Percentiles rank a stretch among this genome's conserved stretches.
Evolutionary conservation across 2,888 invertebrate species (phyloP).

Genomic region (Drosophila kanekoi): DNA sequence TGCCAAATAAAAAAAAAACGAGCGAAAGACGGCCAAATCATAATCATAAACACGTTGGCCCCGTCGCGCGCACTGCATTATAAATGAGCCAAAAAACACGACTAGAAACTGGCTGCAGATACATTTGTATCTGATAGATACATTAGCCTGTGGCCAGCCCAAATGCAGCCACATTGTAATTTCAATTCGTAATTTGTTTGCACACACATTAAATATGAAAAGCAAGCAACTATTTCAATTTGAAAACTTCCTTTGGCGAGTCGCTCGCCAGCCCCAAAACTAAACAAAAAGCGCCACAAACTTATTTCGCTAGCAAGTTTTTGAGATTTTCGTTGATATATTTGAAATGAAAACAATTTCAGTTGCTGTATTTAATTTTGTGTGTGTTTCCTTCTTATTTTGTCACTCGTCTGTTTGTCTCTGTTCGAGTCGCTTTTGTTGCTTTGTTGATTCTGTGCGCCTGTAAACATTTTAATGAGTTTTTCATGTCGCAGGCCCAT

Average conservation of each 20-base stretch:
- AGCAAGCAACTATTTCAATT: conserved; percentile 63
- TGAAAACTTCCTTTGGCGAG: conserved; percentile 37
- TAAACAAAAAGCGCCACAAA: conserved; percentile 18
- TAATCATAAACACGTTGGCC: conserved; percentile 65
- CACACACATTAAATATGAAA: conserved; percentile 63
- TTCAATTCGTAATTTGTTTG: conserved; percentile 63
- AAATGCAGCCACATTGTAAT: conserved; percentile 41
- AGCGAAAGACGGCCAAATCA: conserved; percentile 54
- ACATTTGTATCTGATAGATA: conserved; percentile 45
- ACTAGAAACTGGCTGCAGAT: conserved; percentile 22
- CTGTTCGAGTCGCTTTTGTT: conserved; percentile 54
- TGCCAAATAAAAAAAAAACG: conserved; percentile 26
- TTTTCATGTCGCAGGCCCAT: conserved; percentile 75
- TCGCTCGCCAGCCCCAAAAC: conserved; percentile 15
- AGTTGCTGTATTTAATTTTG: conserved; percentile 50
- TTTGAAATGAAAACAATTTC: conserved; percentile 72
- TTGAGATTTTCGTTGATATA: conserved; percentile 54
- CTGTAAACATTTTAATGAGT: conserved; percentile 82
- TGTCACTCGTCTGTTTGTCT: conserved; percentile 44
- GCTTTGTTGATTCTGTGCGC: conserved; percentile 72
- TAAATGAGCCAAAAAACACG: conserved; percentile 58
- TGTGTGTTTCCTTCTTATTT: conserved; percentile 23
- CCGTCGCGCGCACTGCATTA: conserved; percentile 53
- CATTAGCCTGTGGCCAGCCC: background rate
- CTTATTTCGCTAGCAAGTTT: conserved; percentile 30